These are phyloP conservation scores for Trididemnum miniatum DNA, from an alignment of 23 tunicate genomes.

Conservation along the genomic window DNA sequence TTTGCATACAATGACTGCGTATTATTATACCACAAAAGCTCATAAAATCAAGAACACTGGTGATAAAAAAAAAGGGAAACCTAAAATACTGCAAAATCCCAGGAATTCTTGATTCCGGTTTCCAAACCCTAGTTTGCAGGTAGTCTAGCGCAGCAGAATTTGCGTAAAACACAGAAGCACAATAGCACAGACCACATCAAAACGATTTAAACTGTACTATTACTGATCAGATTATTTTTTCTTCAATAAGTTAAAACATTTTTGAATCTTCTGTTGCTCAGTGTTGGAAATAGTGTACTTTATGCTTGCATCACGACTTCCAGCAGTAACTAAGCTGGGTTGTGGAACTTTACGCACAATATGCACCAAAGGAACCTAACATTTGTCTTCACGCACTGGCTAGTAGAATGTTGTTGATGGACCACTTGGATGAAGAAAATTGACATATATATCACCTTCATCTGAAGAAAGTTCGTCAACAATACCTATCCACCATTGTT, in stretches of 20 bases:
- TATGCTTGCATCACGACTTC: not conserved
- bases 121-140: no score
- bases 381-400: constrained; percentile 18
- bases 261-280: constrained; percentile 18
- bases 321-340: not conserved
- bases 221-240: not conserved
- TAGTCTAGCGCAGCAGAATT: no score
- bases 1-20: no score
- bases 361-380: constrained; percentile 18
- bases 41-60: no score
- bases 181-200: no score
- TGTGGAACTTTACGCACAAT: constrained; percentile 1
- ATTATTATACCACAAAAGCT: no score
- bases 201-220: not conserved
- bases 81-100: no score
- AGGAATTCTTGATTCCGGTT: no score
- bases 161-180: no score
- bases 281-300: not conserved
- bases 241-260: not conserved
- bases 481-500: constrained; percentile 13
- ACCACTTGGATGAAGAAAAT: constrained; percentile 5
- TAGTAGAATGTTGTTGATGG: constrained; percentile 14
- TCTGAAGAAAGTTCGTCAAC: not conserved
- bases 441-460: not conserved
- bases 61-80: no score